Evolutionary conservation across 2,113 vertebrate genomes (phyloP).

Genomic region (Heterotilapia buettikoferi): DNA sequence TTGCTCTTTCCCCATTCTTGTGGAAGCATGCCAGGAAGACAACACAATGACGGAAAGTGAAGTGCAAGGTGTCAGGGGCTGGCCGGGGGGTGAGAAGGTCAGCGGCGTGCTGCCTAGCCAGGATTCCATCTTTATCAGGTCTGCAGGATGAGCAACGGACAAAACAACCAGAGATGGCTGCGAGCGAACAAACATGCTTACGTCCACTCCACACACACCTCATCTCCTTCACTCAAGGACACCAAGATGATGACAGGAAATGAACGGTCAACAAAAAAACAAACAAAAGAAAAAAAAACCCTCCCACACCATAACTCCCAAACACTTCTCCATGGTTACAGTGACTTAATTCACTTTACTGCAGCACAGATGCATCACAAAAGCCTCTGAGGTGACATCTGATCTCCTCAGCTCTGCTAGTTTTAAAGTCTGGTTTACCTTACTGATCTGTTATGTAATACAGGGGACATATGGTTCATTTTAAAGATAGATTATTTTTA

Average conservation of each 20-base stretch:
- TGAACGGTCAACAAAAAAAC: slow-evolving; percentile 12
- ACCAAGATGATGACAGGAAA: slow-evolving; percentile 2
- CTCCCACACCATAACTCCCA: neutral
- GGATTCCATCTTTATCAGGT: slow-evolving; percentile 42
- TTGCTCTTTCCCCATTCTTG: slow-evolving; percentile 25
- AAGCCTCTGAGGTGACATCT: neutral
- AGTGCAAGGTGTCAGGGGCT: slow-evolving; percentile 23
- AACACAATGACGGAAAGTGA: slow-evolving; percentile 66
- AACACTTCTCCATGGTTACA: neutral
- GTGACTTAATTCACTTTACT: neutral
- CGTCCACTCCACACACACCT: neutral
- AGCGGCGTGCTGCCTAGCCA: slow-evolving; percentile 28
- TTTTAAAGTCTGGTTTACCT: slow-evolving; percentile 1
- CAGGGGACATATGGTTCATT: slow-evolving; percentile 59
- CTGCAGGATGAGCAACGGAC: slow-evolving; percentile 36
- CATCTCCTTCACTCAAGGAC: slow-evolving; percentile 20
- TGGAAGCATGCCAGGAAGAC: slow-evolving; percentile 64
- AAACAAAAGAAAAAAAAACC: neutral
- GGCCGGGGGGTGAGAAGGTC: slow-evolving; percentile 30
- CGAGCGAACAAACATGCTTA: neutral
- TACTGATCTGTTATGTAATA: slow-evolving; percentile 58
- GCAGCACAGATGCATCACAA: neutral
- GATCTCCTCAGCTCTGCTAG: neutral
- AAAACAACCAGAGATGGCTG: slow-evolving; percentile 26
- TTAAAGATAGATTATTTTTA: slow-evolving; percentile 74